Evolutionary conservation across 2,113 vertebrate genomes (phyloP), one percentile per base, ranked within the genome.

Genomic region (Pyxicephalus adspersus): DNA sequence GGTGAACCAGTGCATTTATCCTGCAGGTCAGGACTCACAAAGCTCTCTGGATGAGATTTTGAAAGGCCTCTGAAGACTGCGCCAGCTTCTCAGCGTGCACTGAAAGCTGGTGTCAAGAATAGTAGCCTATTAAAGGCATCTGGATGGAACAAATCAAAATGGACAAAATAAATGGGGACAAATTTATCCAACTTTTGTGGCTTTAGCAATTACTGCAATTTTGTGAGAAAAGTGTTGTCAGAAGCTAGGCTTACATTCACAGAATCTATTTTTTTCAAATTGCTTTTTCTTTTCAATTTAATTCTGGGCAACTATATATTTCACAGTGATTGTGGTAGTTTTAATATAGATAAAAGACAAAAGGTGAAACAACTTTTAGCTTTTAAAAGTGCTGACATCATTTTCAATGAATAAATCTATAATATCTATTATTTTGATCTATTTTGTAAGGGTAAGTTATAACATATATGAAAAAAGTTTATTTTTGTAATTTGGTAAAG

Each of bases 261-360:
- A n/a, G 28, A 29, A 57, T 58, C 65, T 31, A 67, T 66, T 78
- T 78, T 78, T 58, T 68, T 34, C 1, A 78, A 79, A 79, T 80
- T 60, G 83, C 76, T 61, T 77, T 88, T 25, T 63, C 70, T 86
- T 58, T 79, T 73, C 80, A 31, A 83, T 87, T 89, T 85, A 68
- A 79, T 85, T 79, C 71, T 80, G 80, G 83, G 84, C 77, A 55
- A 87, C 87, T 84, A 84, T 89, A 26, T 73, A n/a, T 64, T 73
- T 55, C 25, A 22, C 52, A n/a, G 11, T 31, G 28, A 6, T 15
- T 73, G 55, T 29, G 22, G 70, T n/a, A 6, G 54, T 29, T 58
- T 20, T 72, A 54, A 71, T 29, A 26, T 51, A 38, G 71, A 15
- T 17, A 18, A 28, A 25, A 34, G 20, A 73, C n/a, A 18, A 15